Percentiles rank a stretch among this genome's conserved stretches.
These are phyloP conservation scores for Bubalus kerabau DNA, from an alignment of 2,113 vertebrate genomes.

Conservation along the genomic window DNA sequence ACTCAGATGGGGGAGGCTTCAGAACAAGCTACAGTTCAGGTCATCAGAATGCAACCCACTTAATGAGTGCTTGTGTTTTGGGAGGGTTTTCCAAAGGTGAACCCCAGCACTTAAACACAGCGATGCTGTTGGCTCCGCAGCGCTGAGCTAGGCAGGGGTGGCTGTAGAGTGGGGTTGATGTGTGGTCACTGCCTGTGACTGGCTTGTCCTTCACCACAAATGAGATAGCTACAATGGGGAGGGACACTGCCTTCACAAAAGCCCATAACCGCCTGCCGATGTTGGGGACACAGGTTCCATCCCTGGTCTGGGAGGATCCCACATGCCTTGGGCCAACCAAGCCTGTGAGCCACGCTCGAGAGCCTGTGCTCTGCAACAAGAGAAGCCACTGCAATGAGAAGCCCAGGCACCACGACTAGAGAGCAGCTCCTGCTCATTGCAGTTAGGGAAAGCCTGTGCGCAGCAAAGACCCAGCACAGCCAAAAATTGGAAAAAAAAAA, in stretches of 20 bases:
- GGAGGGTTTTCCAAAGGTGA: neutral
- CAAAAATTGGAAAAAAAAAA: neutral
- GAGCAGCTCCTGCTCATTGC: neutral
- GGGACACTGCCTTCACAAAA: neutral
- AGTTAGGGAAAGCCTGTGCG: neutral
- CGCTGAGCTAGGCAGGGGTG: accelerated
- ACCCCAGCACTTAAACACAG: accelerated
- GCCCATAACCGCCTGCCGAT: neutral
- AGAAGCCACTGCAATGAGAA: neutral
- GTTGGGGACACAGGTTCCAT: neutral
- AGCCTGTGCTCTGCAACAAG: neutral
- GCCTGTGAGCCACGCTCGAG: neutral
- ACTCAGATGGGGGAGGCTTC: neutral
- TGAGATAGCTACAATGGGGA: accelerated
- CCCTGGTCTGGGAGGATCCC: neutral
- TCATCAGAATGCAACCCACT: neutral
- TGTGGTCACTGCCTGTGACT: neutral
- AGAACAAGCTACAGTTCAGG: neutral
- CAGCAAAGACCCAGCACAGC: neutral
- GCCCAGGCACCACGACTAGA: neutral
- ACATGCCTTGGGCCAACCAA: neutral
- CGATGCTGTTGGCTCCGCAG: accelerated
- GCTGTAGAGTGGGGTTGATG: accelerated
- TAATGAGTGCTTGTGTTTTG: neutral
- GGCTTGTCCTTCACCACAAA: neutral